Evolutionary conservation across 1,140 invertebrate genomes (phyloP), one percentile per base, ranked within the genome.

Genomic region (Monomorium pharaonis): DNA sequence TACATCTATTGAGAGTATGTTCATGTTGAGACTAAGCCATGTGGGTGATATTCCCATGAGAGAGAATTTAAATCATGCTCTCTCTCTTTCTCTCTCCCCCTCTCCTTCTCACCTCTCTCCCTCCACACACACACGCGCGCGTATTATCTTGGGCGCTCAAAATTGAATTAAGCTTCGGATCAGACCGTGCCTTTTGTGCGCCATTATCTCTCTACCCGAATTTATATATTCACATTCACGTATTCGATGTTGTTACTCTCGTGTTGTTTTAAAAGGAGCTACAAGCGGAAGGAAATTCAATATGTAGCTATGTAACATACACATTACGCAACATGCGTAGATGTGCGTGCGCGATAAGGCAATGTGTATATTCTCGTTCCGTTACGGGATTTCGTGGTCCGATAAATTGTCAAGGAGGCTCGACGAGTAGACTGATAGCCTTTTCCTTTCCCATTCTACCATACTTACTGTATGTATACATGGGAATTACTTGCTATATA

Each of bases 21-120:
- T 83, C 78, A 27, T 67, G 44, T 80, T 69, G 16, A 80, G 16
- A 67, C 49, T 37, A 49, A 69, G 76, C 63, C 76, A 80, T n/a
- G 60, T 78, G 62, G n/a, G 30, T 51, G 30, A 33, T 67, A 67
- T 80, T 69, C 76, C 62, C 62, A 80, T 69, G 62, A 49, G 62
- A 80, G 76, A 74, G 76, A 80, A 24, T 69, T 80, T 80, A 42
- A 67, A 80, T 58, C 49, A n/a, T n/a, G n/a, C n/a, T n/a, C n/a
- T n/a, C n/a, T n/a, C n/a, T n/a, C n/a, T n/a, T n/a, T n/a, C n/a
- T n/a, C n/a, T n/a, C n/a, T n/a, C n/a, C n/a, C n/a, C n/a, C n/a
- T n/a, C n/a, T n/a, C n/a, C n/a, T n/a, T n/a, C n/a, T n/a, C n/a
- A n/a, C n/a, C n/a, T n/a, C n/a, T n/a, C n/a, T n/a, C n/a, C n/a